Evolutionary conservation across 2,113 vertebrate genomes (phyloP).

Genomic region (Canis aureus): DNA sequence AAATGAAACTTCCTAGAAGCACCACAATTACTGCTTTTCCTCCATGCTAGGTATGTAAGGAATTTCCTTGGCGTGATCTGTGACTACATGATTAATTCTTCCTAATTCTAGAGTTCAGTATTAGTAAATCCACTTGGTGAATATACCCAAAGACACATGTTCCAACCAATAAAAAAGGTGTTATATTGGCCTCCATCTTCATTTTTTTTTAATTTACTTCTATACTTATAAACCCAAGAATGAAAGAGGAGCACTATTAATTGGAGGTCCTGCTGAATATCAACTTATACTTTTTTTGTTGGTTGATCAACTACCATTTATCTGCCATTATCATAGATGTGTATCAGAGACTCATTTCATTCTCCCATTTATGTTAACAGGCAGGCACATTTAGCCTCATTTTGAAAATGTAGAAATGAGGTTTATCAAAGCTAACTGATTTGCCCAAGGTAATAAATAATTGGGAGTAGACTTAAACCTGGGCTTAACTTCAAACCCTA

Average conservation of each 20-base stretch:
- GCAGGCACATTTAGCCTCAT: not conserved
- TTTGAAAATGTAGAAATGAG: not conserved
- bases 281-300: not conserved
- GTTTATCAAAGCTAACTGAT: not conserved
- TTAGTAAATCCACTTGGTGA: not conserved
- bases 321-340: not conserved
- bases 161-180: not conserved
- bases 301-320: not conserved
- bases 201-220: not conserved
- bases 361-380: not conserved
- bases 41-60: not conserved
- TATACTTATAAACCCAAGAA: not conserved
- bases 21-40: not conserved
- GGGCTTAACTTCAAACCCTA: not conserved
- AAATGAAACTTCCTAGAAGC: not conserved
- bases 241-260: not conserved
- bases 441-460: not conserved
- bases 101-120: not conserved
- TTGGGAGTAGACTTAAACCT: not conserved
- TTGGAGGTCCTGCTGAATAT: not conserved
- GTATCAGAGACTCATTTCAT: not conserved
- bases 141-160: not conserved
- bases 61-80: fast-evolving
- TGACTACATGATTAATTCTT: not conserved
- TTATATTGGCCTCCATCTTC: not conserved